These are phyloP conservation scores for Danio choprae DNA, from an alignment of 2,797 vertebrate species.

Conservation along the genomic window DNA sequence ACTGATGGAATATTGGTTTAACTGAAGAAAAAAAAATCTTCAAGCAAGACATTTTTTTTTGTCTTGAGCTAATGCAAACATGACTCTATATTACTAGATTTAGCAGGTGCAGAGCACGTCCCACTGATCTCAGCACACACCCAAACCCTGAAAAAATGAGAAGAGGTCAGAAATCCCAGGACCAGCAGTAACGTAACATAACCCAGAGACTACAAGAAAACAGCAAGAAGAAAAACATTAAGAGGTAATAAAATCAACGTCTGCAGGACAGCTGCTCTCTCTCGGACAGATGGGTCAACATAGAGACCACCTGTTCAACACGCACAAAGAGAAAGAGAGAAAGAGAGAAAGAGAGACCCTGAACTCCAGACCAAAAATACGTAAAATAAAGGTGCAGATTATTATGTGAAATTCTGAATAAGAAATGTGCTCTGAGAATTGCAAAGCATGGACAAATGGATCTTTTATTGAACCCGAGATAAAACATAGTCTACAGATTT, in stretches of 20 bases:
- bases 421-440: background rate
- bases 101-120: background rate
- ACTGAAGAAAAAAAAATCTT: background rate
- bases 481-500: background rate
- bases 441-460: background rate
- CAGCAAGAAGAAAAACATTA: constrained; percentile 31
- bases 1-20: background rate
- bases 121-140: background rate
- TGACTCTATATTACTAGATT: background rate
- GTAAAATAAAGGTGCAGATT: background rate
- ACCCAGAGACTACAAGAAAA: constrained; percentile 33
- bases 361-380: constrained; percentile 1
- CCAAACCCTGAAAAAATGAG: constrained; percentile 1
- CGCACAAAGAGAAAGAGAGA: background rate
- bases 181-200: constrained; percentile 37
- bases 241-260: constrained; percentile 2
- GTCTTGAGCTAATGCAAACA: background rate
- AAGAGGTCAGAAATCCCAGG: constrained; percentile 23
- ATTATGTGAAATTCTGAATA: background rate
- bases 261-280: constrained; percentile 58
- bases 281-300: constrained; percentile 59
- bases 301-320: constrained; percentile 57
- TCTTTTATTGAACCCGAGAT: background rate
- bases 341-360: constrained; percentile 11
- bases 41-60: no score